Evolutionary conservation across 1,140 invertebrate genomes (phyloP), one percentile per base, ranked within the genome.

Genomic region (Diabrotica undecimpunctata): DNA sequence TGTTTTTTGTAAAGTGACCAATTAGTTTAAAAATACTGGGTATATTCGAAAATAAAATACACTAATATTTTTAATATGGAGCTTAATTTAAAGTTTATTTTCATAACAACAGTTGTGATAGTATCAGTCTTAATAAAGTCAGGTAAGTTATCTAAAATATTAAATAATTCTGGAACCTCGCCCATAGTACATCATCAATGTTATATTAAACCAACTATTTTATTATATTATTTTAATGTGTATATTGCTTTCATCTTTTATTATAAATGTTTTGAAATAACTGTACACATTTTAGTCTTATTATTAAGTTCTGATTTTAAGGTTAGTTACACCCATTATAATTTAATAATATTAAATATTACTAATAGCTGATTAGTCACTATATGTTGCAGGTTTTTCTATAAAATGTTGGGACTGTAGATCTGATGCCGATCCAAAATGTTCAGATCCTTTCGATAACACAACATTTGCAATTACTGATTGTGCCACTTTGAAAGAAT

Each of bases 321-420:
- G 53, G 11, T 54, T 12, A 37, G 37, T 46, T 35, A 50, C 14
- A 54, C 12, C 12, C 9, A 54, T 54, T 54, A n/a, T 54, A 35
- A 54, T 35, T 13, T 12, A 51, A 12, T 37, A 56, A 62, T 13
- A 13, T 13, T 50, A 60, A 13, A 38, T 46, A 8, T 50, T 8
- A 50, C n/a, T 8, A 50, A 50, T 25, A 25, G 25, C 25, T 25
- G 25, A 25, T 25, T 25, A 25, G 25, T 25, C 25, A 25, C 25
- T 25, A 2, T 25, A 25, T 25, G 25, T 13, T 8, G 12, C 58
- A 70, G 69, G 61, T 55, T 59, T 51, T 37, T 66, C 59, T 8
- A 95, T 96, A 46, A 95, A 95, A 84, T 96, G 95, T 75, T 97
- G 93, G 93, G 88, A 88, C 14, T 96, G 95, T 69, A 86, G 93